Conservation (phyloP, 2,113 vertebrate genomes). For the Bufo gargarizans region DNA sequence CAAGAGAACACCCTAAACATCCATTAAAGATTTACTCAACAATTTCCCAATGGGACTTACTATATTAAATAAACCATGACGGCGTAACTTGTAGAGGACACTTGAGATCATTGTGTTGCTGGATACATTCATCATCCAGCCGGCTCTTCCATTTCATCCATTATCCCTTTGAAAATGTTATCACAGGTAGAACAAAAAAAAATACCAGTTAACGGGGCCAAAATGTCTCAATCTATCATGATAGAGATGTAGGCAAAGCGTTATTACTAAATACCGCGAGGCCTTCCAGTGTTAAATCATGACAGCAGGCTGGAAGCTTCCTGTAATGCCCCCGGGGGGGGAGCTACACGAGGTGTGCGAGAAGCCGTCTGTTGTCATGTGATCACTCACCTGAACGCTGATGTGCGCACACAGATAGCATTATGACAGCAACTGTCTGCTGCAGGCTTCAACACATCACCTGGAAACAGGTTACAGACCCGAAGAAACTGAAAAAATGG, state of each 20-base stretch:
- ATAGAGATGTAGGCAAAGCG: background rate
- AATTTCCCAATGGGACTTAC: background rate
- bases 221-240: conserved; percentile 34
- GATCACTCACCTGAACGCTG: conserved; percentile 41
- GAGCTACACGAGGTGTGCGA: conserved; percentile 41
- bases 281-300: conserved; percentile 19
- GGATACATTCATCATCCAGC: background rate
- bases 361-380: conserved; percentile 27
- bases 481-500: background rate
- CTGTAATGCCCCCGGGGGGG: conserved; percentile 7
- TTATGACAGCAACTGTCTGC: conserved; percentile 23
- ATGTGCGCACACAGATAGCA: background rate
- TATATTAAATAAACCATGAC: conserved; percentile 29
- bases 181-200: conserved; percentile 25
- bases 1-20: background rate
- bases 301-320: conserved; percentile 44
- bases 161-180: conserved; percentile 36
- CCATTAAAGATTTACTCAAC: background rate
- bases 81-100: background rate
- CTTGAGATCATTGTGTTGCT: background rate
- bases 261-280: background rate
- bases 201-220: background rate
- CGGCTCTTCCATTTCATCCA: conserved; percentile 8
- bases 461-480: background rate
- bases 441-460: conserved; percentile 30